Base-by-base conservation (phyloP, 2,113 vertebrate species). In the Tricholaema leucomelas region DNA sequence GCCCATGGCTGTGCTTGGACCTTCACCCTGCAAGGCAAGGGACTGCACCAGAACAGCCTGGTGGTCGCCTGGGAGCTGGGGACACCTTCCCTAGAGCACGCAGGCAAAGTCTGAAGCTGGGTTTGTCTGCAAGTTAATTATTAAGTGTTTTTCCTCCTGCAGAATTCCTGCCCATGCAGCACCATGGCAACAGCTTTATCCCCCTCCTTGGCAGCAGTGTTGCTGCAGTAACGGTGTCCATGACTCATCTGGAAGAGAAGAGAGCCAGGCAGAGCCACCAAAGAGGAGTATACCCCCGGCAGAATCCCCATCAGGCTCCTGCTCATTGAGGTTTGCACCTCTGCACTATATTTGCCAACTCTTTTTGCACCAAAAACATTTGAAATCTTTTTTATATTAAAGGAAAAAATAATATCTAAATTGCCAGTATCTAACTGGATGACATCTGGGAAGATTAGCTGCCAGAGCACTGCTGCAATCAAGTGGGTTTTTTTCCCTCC, bases 181-280 rank as follows among this genome's bases (percentile, higher is more conserved):
- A 86, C 96, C 96, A 96, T 95, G 94, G 96, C 96, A 97, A 97
- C 96, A 81, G 88, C 71, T 95, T 90, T 82, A 94, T 95, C 96
- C 91, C 86, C 87, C 94, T 94, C 91, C 83, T 92, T 86, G 95
- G 90, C 95, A 96, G 96, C 90, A 76, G 87, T 56, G 89, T 96
- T 96, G 92, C 95, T 96, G 92, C 96, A 93, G 96, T 88, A 96
- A 97, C 94, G 74, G 87, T 94, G 95, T 74, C 94, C 90, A 92
- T 90, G 91, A 94, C 84, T 96, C 91, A 96, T 94, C 84, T 94
- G 85, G 95, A 84, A 61, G 87, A 94, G 52, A 87, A 59, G 12
- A 96, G 63, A 76, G 86, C 72, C 66, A 85, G 91, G 86, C 56
- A 56, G 71, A 86, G 75, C 77, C 77, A 61, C 56, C 12, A 3